Evolutionary conservation across 2,888 invertebrate species (phyloP).

Genomic region (Agelastica alni): DNA sequence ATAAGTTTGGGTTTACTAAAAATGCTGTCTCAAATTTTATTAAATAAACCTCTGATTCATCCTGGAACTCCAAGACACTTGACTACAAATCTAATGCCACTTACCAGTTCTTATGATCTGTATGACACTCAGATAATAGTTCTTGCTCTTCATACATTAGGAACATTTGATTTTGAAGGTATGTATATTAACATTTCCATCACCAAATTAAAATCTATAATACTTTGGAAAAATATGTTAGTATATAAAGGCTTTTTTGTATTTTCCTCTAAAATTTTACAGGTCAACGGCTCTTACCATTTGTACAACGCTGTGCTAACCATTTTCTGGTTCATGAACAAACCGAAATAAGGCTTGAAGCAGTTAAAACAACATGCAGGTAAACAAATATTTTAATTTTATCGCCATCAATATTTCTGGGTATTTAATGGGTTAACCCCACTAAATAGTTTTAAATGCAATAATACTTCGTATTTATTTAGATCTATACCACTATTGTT

Average conservation of each 20-base stretch:
- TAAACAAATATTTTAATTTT: not conserved
- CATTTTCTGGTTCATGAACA: constrained; percentile 89
- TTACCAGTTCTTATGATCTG: constrained; percentile 61
- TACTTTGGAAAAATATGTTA: not conserved
- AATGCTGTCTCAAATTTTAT: constrained; percentile 87
- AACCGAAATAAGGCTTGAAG: constrained; percentile 84
- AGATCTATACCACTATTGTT: no score
- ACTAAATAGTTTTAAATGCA: no score
- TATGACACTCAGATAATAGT: constrained; percentile 83
- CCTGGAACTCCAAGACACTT: constrained; percentile 75
- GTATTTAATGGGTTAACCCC: no score
- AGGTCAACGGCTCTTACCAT: constrained; percentile 87
- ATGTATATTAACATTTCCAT: not conserved
- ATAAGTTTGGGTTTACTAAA: constrained; percentile 92
- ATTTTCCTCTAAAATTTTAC: constrained; percentile 86
- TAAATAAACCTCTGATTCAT: constrained; percentile 84
- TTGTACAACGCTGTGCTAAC: constrained; percentile 91
- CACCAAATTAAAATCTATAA: not conserved
- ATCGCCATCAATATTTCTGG: not conserved
- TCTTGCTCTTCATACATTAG: constrained; percentile 89
- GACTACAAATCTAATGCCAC: constrained; percentile 57
- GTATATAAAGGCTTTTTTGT: no score
- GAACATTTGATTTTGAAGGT: constrained; percentile 81
- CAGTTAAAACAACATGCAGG: constrained; percentile 87
- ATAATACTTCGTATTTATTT: no score